Conservation (phyloP, 2,113 vertebrate species). For the Heteronetta atricapilla region DNA sequence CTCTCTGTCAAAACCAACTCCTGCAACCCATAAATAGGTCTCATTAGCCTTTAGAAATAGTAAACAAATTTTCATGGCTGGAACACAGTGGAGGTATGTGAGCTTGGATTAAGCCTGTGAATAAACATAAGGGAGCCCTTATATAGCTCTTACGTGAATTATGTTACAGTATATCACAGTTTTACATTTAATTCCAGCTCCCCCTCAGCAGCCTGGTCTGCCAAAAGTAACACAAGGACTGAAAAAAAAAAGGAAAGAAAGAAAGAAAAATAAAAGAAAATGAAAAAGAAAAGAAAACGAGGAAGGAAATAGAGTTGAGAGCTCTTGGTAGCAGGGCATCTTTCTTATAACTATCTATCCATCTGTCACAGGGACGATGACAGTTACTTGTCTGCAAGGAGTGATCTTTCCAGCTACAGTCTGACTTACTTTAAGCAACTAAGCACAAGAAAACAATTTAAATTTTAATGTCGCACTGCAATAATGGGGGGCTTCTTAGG, state of each 20-base stretch:
- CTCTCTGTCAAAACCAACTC: slow-evolving; percentile 98
- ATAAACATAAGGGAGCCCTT: slow-evolving; percentile 75
- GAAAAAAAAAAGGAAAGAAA: not conserved
- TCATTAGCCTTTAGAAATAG: slow-evolving; percentile 80
- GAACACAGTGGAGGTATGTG: slow-evolving; percentile 73
- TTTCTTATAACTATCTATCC: slow-evolving; percentile 58
- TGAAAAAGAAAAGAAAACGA: slow-evolving; percentile 20
- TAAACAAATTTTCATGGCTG: slow-evolving; percentile 76
- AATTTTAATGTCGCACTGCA: not conserved
- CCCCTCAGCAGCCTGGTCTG: slow-evolving; percentile 63
- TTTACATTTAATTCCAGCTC: slow-evolving; percentile 71
- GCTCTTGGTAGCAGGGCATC: slow-evolving; percentile 43
- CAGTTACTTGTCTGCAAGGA: slow-evolving; percentile 34
- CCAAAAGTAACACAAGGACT: slow-evolving; percentile 71
- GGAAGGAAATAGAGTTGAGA: slow-evolving; percentile 42
- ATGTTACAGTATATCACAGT: slow-evolving; percentile 66
- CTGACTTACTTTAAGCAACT: slow-evolving; percentile 58
- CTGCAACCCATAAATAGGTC: slow-evolving; percentile 85
- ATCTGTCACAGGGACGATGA: slow-evolving; percentile 48
- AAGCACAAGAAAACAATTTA: not conserved
- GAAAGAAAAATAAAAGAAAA: slow-evolving; percentile 31
- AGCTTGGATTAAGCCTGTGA: slow-evolving; percentile 74
- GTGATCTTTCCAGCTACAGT: slow-evolving; percentile 49
- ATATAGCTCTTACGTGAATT: slow-evolving; percentile 69
- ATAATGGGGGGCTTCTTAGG: not conserved